A percentile compares a stretch with the other conserved stretches of the same genome.
Evolutionary conservation across 2,113 vertebrate species (phyloP).

Genomic region (Argyrosomus japonicus): DNA sequence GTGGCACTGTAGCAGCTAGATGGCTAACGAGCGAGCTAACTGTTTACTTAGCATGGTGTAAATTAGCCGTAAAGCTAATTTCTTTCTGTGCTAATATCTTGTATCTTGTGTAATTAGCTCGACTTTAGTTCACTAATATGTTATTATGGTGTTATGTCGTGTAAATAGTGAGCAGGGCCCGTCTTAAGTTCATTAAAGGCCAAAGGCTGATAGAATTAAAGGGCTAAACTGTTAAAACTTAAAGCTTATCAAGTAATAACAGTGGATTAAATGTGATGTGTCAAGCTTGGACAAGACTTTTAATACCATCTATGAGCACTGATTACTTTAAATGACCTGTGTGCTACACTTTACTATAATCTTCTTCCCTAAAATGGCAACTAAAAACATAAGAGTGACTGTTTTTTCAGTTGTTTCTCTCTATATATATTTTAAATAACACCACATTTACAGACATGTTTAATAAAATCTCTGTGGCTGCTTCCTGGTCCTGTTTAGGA

Average conservation of each 20-base stretch:
- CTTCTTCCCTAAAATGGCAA: too few species aligned
- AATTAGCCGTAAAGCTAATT: background rate
- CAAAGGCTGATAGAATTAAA: too few species aligned
- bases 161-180: background rate
- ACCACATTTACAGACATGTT: too few species aligned
- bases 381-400: background rate
- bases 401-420: background rate
- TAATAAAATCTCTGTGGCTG: background rate
- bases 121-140: background rate
- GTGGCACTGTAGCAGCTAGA: background rate
- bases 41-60: background rate
- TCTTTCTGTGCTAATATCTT: background rate
- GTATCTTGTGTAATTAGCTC: too few species aligned
- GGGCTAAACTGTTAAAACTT: too few species aligned
- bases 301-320: too few species aligned
- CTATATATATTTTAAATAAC: too few species aligned
- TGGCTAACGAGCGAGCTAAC: conserved; percentile 36
- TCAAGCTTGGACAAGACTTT: too few species aligned
- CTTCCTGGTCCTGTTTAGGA: background rate
- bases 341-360: too few species aligned
- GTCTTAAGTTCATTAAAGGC: background rate
- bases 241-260: background rate
- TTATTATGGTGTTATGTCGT: background rate
- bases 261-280: background rate
- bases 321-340: too few species aligned